Evolutionary conservation across 2,888 invertebrate species (phyloP).

Genomic region (Acanthosepion lycidas): DNA sequence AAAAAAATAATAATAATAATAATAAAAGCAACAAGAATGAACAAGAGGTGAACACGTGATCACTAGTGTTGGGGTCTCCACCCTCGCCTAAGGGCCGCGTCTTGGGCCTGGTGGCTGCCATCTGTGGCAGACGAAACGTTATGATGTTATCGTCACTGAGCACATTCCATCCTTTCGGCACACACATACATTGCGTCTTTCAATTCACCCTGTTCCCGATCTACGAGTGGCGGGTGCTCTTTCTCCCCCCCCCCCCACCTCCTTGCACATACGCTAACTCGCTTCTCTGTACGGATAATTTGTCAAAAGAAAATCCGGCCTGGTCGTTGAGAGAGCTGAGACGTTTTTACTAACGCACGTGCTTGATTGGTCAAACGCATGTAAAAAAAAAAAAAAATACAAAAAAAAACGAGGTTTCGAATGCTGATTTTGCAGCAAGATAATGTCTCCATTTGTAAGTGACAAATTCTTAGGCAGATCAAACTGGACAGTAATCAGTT

Average conservation of each 20-base stretch:
- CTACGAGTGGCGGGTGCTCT: background rate
- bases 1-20: background rate
- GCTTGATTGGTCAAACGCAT: background rate
- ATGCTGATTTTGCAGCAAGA: no score
- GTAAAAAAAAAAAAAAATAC: background rate
- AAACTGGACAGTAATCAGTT: no score
- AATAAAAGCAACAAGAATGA: background rate
- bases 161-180: slow-evolving; percentile 6
- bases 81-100: background rate
- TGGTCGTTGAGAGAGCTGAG: background rate
- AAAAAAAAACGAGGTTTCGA: background rate
- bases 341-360: background rate
- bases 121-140: background rate
- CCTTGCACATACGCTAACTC: background rate
- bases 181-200: background rate
- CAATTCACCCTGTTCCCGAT: background rate
- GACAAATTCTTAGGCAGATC: no score
- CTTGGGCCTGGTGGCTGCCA: background rate
- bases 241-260: background rate
- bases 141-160: background rate
- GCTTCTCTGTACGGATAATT: no score
- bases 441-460: no score
- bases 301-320: no score
- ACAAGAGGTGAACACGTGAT: slow-evolving; percentile 33
- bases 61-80: background rate